A percentile compares a stretch with the other conserved stretches of the same genome.
phyloP scores from a whole-genome alignment of 2,113 vertebrate species.

The Epinephelus lanceolatus region DNA sequence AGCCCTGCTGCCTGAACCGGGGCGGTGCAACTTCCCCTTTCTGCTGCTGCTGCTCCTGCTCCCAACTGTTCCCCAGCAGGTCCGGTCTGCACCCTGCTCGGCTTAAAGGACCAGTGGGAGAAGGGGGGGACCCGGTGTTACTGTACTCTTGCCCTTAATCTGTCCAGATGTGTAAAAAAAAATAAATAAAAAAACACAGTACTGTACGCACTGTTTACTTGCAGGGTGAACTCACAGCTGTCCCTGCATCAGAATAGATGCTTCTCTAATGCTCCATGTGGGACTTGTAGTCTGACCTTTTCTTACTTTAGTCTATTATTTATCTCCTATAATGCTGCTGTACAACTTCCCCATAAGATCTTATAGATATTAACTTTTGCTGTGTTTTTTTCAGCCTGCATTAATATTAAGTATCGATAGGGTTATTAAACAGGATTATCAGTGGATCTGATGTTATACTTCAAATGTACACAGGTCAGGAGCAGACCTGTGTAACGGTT shows the following conservation, averaged over 20 bases:
- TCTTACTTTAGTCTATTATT: conserved; percentile 37
- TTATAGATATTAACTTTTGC: neutral
- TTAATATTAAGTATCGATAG: neutral
- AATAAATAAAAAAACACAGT: neutral
- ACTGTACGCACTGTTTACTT: neutral
- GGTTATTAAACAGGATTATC: conserved; percentile 1
- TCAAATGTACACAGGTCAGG: neutral
- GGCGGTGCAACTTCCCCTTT: conserved; percentile 91
- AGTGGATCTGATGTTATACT: neutral
- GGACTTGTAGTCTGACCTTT: conserved; percentile 29
- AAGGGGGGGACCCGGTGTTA: neutral
- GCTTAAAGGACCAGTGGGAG: conserved; percentile 88
- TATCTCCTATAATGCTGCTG: neutral
- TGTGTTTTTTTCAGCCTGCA: neutral
- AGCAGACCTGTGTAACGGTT: neutral
- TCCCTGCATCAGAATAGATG: neutral
- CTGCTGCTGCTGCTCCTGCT: conserved; percentile 41
- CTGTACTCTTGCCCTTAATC: neutral
- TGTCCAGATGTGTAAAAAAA: conserved; percentile 28
- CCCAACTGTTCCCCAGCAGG: conserved; percentile 80
- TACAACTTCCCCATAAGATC: neutral
- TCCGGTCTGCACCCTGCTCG: conserved; percentile 73
- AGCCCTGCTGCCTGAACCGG: conserved; percentile 85
- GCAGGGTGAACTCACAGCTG: conserved; percentile 4
- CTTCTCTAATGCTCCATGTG: neutral